Percentiles rank a stretch among this genome's conserved stretches.
These are phyloP conservation scores for Poeciliopsis presidionis DNA, from an alignment of 2,797 vertebrate genomes.

Conservation along the genomic window DNA sequence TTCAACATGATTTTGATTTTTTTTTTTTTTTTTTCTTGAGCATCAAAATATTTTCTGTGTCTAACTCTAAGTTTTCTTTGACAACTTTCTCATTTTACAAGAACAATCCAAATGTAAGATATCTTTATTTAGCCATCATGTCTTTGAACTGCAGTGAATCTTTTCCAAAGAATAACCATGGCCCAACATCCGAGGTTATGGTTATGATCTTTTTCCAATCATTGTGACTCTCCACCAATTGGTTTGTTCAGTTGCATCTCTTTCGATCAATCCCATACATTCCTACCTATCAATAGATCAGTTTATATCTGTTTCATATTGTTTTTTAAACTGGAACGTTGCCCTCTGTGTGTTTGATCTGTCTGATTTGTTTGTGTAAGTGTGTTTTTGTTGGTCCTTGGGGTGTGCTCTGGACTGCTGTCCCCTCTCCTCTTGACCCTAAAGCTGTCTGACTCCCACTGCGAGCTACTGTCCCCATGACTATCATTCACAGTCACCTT, in stretches of 20 bases:
- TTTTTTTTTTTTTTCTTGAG: constrained; percentile 12
- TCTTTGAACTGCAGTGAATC: constrained; percentile 34
- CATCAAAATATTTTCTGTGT: constrained; percentile 44
- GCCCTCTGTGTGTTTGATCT: constrained; percentile 34
- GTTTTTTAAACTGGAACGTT: constrained; percentile 23
- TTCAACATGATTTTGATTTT: constrained; percentile 25
- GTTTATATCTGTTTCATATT: constrained; percentile 29
- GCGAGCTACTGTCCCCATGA: constrained; percentile 81
- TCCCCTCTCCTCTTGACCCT: constrained; percentile 78
- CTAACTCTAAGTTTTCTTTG: constrained; percentile 68
- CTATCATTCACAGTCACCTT: constrained; percentile 82
- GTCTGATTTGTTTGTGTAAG: constrained; percentile 44
- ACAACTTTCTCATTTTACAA: constrained; percentile 70
- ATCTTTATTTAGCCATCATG: constrained; percentile 58
- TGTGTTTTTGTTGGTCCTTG: constrained; percentile 73
- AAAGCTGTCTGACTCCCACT: constrained; percentile 81
- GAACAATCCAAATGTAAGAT: constrained; percentile 79
- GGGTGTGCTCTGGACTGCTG: constrained; percentile 82
- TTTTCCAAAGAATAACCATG: constrained; percentile 43
- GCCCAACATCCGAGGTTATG: constrained; percentile 33
- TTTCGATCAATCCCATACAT: constrained; percentile 38
- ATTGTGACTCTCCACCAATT: constrained; percentile 33
- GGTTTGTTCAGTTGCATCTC: constrained; percentile 24
- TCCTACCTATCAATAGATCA: constrained; percentile 21
- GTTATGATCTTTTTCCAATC: constrained; percentile 39